These are phyloP conservation scores for Antrozous pallidus DNA, from an alignment of 2,797 vertebrate genomes.

Conservation along the genomic window DNA sequence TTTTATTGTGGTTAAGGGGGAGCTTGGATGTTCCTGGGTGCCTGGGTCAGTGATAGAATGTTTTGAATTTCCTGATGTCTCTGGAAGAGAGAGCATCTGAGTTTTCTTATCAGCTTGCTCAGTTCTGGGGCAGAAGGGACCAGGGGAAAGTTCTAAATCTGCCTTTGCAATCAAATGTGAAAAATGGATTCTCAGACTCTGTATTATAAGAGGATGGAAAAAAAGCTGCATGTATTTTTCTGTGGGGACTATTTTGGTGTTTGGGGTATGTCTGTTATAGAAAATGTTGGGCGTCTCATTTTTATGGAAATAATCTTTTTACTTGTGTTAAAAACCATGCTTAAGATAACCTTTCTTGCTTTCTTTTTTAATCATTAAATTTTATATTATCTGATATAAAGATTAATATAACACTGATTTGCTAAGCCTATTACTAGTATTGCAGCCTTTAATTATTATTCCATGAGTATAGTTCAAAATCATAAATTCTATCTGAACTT, in stretches of 20 bases:
- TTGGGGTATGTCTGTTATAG: neutral
- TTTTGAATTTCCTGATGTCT: neutral
- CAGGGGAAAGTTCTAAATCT: neutral
- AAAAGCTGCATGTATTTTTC: neutral
- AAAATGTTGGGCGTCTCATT: neutral
- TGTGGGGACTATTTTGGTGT: neutral
- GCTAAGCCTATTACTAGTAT: neutral
- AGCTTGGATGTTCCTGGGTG: neutral
- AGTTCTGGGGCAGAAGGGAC: neutral
- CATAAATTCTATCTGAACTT: slow-evolving; percentile 9
- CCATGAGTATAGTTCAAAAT: neutral
- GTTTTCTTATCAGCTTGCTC: neutral
- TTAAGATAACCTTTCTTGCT: neutral
- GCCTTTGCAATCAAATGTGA: neutral
- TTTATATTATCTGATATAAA: neutral
- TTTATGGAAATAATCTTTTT: neutral
- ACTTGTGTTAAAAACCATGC: neutral
- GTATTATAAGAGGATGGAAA: neutral
- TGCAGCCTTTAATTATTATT: neutral
- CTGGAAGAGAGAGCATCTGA: neutral
- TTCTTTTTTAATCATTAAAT: neutral
- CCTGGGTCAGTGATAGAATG: neutral
- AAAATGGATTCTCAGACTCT: neutral
- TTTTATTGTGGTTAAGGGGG: neutral
- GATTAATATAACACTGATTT: neutral